Evolutionary conservation across 2,797 vertebrate species (phyloP), one percentile per base, ranked within the genome.

Genomic region (Myoxocephalus aenaeus): DNA sequence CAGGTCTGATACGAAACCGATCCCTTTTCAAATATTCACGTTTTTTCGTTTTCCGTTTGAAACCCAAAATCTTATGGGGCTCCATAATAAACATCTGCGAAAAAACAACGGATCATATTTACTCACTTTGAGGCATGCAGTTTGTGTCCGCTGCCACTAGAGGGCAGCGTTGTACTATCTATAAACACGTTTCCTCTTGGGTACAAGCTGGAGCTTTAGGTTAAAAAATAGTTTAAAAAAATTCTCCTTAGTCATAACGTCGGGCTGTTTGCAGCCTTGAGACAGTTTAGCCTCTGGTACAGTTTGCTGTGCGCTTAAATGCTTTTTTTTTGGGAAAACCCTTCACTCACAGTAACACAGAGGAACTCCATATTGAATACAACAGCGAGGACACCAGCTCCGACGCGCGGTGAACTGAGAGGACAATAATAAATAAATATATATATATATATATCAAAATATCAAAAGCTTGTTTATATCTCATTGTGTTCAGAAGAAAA

Each of bases 331-430:
- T 7, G 64, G 68, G 25, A 2, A 27, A 27, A 27, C 25, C 2
- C 25, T 51, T 89, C 79, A 82, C 77, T 57, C 83, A 93, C 86
- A 87, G 82, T 86, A 88, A 88, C 80, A 87, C 75, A 84, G 73
- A 88, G 82, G 80, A 87, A 88, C 80, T 78, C 83, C 82, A 83
- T 70, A 50, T 66, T 87, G 67, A 85, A 88, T n/a, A n/a, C n/a
- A 82, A 87, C 80, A 82, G 83, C 64, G n/a, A 87, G 65, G 83
- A 86, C 80, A 87, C 46, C 80, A 81, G 75, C 53, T 67, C 75
- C 68, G 70, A 84, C 54, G 1, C 65, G 62, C 72, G 64, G 68
- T n/a, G 32, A 76, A 75, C 62, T 58, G 72, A 81, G 65, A 77
- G 68, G 65, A 65, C 73, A 74, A 85, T 27, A 27, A 27, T 27